Base-by-base conservation (phyloP, 2,113 vertebrate genomes). In the Mobula birostris region DNA sequence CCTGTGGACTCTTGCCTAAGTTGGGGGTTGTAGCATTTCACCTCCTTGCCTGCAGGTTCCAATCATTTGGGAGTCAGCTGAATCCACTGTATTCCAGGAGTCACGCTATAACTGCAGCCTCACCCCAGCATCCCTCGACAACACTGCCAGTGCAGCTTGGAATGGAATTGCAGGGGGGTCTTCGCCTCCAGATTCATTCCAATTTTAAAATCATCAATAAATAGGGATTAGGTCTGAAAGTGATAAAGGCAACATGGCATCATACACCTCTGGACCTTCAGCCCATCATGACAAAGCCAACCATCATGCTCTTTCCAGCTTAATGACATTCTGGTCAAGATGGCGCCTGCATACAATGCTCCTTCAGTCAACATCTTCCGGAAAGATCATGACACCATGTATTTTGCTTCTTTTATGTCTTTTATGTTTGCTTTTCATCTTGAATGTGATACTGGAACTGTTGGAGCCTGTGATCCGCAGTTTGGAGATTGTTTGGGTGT, bases 21-120 rank as follows among this genome's bases (percentile, higher is more conserved):
- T 2, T 2, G 94, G 95, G 66, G 95, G 76, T 24, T 95, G 88
- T 5, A 95, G 27, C 6, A 94, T 94, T 94, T 58, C 94, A 92
- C 82, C 95, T 32, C 94, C 95, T 32, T 94, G 94, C 72, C 94
- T 95, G 58, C 27, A 94, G 72, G 94, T 94, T 36, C 56, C 94
- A 0, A 92, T 83, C 61, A 94, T 95, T 11, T 94, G 94, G 68
- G 95, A 82, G n/a, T 80, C 61, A 12, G 94, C 95, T 95, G 95
- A 80, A 94, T 96, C 95, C 8, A 97, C 96, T 94, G 97, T 95
- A 87, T 96, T 96, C 96, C 97, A 97, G 94, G 95, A 95, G 95
- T 95, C 94, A 56, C 96, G 95, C 9, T 95, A 95, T 94, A 97
- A 95, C 15, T 96, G 95, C 76, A 97, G 96, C 40, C 96, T 95